These are phyloP conservation scores for Myodes glareolus DNA, from an alignment of 2,113 vertebrate genomes.

Conservation along the genomic window DNA sequence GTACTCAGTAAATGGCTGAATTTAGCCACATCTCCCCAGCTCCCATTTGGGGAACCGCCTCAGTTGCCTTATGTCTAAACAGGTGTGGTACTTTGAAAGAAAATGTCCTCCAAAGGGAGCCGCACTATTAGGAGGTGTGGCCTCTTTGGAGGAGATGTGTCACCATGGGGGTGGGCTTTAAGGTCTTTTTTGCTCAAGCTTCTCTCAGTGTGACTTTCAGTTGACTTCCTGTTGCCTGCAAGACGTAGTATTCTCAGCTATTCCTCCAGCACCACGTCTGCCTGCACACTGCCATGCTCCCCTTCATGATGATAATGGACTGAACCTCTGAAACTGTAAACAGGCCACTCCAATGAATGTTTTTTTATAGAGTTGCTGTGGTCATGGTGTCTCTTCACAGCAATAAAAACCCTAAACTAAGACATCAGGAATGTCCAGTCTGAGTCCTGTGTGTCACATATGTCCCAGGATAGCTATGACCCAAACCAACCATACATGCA, in stretches of 20 bases:
- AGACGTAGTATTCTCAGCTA: too few species aligned
- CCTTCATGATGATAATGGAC: background rate
- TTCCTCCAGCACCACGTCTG: background rate
- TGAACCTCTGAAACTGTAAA: background rate
- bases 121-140: background rate
- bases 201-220: background rate
- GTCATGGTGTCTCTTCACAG: background rate
- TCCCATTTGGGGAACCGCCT: too few species aligned
- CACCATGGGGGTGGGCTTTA: background rate
- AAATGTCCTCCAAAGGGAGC: background rate
- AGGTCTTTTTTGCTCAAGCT: background rate
- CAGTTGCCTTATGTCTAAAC: background rate
- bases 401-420: background rate
- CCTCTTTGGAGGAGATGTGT: background rate
- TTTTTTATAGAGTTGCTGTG: background rate
- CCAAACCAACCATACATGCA: background rate
- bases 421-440: background rate
- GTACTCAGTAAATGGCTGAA: rapidly evolving
- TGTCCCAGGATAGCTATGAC: background rate
- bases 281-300: background rate
- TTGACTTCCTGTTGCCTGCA: background rate
- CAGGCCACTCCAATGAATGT: background rate
- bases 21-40: background rate
- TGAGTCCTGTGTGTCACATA: background rate
- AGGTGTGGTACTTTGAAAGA: background rate